Evolutionary conservation across 2,797 vertebrate genomes (phyloP).

Genomic region (Argyrosomus regius): DNA sequence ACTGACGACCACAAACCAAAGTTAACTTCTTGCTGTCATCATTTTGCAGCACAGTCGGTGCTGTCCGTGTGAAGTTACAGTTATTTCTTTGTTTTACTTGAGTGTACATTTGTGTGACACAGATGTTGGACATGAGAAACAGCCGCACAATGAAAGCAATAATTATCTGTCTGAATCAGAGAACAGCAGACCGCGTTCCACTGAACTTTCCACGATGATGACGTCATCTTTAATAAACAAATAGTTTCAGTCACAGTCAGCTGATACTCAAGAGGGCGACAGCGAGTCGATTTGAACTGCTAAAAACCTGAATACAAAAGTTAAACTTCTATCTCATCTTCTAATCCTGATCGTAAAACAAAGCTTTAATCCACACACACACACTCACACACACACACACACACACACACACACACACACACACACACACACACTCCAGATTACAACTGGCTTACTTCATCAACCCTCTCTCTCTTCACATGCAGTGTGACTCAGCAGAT

Average conservation of each 20-base stretch:
- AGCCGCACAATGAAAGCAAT: too few species aligned
- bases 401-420: background rate
- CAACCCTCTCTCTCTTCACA: background rate
- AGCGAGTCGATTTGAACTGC: too few species aligned
- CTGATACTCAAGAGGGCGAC: background rate
- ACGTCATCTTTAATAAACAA: background rate
- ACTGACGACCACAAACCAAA: too few species aligned
- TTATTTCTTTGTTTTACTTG: too few species aligned
- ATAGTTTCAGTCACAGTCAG: background rate
- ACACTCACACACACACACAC: background rate
- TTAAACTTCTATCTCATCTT: background rate
- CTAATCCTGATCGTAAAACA: background rate
- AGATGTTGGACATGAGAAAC: too few species aligned
- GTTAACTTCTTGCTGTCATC: too few species aligned
- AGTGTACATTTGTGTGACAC: too few species aligned
- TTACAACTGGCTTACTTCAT: background rate
- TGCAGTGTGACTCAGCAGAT: conserved; percentile 24
- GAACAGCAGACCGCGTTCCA: too few species aligned
- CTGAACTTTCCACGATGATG: background rate
- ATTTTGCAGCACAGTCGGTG: too few species aligned
- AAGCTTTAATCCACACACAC: background rate
- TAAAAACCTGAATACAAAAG: background rate
- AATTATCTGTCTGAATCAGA: background rate
- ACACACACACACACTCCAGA: background rate
- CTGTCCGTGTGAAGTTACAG: too few species aligned